Percentiles rank a stretch among this genome's conserved stretches.
phyloP scores from a whole-genome alignment of 2,113 vertebrate species.

The Nerophis lumbriciformis region DNA sequence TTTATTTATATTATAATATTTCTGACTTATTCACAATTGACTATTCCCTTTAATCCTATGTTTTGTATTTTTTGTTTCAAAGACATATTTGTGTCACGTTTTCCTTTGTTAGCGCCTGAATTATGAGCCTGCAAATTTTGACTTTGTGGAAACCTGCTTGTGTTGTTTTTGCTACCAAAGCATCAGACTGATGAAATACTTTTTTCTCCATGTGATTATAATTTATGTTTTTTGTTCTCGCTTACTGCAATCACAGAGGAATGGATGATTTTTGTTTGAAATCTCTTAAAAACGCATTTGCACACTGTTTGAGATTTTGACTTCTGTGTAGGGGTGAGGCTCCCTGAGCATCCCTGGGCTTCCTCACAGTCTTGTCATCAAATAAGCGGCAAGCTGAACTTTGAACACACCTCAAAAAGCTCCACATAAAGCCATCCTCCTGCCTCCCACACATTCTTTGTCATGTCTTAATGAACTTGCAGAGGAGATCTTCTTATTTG shows the following conservation, averaged over 20 bases:
- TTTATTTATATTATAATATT: conserved; percentile 14
- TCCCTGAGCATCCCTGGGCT: conserved; percentile 36
- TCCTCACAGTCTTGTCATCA: conserved; percentile 27
- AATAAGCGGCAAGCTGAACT: conserved; percentile 23
- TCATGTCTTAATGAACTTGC: conserved; percentile 36
- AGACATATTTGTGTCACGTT: conserved; percentile 29
- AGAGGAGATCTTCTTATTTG: conserved; percentile 28
- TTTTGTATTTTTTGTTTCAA: conserved; percentile 23
- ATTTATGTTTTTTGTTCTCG: conserved; percentile 56
- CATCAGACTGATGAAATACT: conserved; percentile 59
- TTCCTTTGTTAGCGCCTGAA: conserved; percentile 28
- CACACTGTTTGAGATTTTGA: conserved; percentile 34
- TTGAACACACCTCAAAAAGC: conserved; percentile 31
- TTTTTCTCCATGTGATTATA: conserved; percentile 37
- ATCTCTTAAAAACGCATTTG: conserved; percentile 17
- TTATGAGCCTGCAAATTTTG: conserved; percentile 37
- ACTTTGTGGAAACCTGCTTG: conserved; percentile 47
- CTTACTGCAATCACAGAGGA: conserved; percentile 57
- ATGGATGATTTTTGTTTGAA: conserved; percentile 46
- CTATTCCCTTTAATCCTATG: conserved; percentile 10
- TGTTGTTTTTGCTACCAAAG: conserved; percentile 55
- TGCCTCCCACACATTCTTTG: conserved; percentile 45
- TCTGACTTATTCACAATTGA: conserved; percentile 35
- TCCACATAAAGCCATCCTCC: conserved; percentile 30
- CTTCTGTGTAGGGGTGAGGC: conserved; percentile 42